These are phyloP conservation scores for Pseudomugil gertrudae DNA, from an alignment of 2,797 vertebrate genomes.

Conservation along the genomic window DNA sequence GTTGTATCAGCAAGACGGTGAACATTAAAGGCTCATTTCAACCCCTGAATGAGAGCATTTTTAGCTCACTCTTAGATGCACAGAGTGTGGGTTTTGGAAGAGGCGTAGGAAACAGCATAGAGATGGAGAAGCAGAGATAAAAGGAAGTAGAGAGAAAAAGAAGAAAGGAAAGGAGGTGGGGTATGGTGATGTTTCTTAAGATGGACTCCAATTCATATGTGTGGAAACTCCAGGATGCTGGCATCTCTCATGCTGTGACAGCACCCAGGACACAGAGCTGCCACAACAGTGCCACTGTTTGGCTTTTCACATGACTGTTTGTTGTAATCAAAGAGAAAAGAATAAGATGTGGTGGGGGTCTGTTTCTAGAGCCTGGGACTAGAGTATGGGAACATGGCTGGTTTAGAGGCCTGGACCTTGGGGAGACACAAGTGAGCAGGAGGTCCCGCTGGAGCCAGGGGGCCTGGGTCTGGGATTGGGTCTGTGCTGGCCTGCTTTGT, in stretches of 20 bases:
- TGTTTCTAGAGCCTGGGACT: conserved; percentile 63
- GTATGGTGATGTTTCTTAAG: conserved; percentile 58
- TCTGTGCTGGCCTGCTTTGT: conserved; percentile 79
- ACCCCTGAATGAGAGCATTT: conserved; percentile 39
- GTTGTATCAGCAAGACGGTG: conserved; percentile 48
- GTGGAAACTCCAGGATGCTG: conserved; percentile 63
- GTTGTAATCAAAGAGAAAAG: conserved; percentile 67
- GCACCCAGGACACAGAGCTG: conserved; percentile 59
- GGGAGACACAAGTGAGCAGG: conserved; percentile 67
- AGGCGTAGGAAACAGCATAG: conserved; percentile 44
- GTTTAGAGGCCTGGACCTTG: conserved; percentile 62
- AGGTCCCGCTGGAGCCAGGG: conserved; percentile 69
- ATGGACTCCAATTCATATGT: conserved; percentile 57
- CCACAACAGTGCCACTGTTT: conserved; percentile 65
- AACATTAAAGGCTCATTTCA: conserved; percentile 35
- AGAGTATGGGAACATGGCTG: conserved; percentile 70
- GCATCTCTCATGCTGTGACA: conserved; percentile 67
- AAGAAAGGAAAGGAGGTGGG: conserved; percentile 70
- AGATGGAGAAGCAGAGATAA: conserved; percentile 42
- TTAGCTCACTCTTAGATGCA: conserved; percentile 26
- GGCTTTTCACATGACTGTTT: conserved; percentile 64
- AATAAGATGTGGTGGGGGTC: conserved; percentile 30
- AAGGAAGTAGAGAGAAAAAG: conserved; percentile 56
- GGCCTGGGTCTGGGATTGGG: conserved; percentile 70
- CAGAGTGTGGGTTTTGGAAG: conserved; percentile 26